These are phyloP conservation scores for Aleadryas rufinucha DNA, from an alignment of 2,113 vertebrate species.

Conservation along the genomic window DNA sequence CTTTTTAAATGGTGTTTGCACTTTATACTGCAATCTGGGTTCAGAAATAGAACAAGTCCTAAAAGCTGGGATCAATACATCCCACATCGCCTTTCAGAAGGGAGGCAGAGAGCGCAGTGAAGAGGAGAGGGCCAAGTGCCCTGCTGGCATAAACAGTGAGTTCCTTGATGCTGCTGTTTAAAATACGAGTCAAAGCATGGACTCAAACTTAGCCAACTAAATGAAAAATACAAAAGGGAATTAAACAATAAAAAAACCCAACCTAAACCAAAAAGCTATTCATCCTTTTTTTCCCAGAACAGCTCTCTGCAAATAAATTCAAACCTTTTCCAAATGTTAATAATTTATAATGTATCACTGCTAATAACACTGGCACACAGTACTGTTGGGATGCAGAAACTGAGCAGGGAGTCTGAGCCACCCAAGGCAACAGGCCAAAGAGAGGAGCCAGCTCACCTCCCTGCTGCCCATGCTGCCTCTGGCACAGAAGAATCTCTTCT, in stretches of 20 bases:
- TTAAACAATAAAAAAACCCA: neutral
- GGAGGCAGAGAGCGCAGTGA: neutral
- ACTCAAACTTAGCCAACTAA: neutral
- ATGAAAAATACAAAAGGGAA: neutral
- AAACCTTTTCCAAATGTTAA: neutral
- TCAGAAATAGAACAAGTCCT: constrained; percentile 10
- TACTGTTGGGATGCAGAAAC: neutral
- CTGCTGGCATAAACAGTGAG: neutral
- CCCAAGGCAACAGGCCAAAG: neutral
- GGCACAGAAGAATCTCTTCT: neutral
- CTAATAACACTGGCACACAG: neutral
- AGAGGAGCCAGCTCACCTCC: neutral
- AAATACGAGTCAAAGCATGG: neutral
- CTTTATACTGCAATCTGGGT: neutral
- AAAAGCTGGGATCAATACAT: constrained; percentile 33
- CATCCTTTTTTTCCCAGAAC: neutral
- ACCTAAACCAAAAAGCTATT: neutral
- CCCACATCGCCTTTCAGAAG: neutral
- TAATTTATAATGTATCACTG: neutral
- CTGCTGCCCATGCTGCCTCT: neutral
- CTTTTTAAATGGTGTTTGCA: neutral
- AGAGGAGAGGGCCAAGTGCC: neutral
- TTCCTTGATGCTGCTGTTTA: neutral
- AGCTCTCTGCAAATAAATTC: neutral
- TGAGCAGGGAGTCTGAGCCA: neutral